Percentiles rank a stretch among this genome's conserved stretches.
Conservation (phyloP, 2,888 invertebrate genomes). For the Tipula unca region DNA sequence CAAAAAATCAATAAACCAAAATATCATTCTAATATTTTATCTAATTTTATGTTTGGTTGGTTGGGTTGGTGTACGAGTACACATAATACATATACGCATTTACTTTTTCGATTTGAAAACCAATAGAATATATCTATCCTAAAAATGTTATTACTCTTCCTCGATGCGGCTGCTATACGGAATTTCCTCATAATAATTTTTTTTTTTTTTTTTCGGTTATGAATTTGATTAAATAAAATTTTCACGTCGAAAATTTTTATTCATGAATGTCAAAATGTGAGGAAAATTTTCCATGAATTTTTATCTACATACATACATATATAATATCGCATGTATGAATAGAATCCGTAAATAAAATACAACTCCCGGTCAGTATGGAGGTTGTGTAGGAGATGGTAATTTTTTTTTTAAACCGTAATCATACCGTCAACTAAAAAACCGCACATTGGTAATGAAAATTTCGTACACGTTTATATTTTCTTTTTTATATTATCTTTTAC, state of each 20-base stretch:
- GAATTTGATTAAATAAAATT: neutral
- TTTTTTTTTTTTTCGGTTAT: neutral
- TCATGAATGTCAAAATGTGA: neutral
- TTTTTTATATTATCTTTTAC: neutral
- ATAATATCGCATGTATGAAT: too few species aligned
- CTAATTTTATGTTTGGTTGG: neutral
- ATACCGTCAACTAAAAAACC: neutral
- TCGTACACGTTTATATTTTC: neutral
- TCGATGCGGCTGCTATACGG: neutral
- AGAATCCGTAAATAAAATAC: neutral
- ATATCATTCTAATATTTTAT: neutral
- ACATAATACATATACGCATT: neutral
- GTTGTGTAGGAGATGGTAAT: neutral
- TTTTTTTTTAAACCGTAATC: neutral
- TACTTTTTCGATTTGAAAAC: neutral
- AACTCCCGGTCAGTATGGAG: neutral
- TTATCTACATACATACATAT: too few species aligned
- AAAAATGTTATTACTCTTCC: too few species aligned
- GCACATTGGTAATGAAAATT: neutral
- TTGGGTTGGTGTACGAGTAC: neutral
- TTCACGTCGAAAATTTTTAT: neutral
- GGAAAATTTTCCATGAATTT: neutral
- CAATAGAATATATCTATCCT: neutral
- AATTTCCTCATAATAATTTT: neutral
- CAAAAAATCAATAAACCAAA: neutral